Percentiles rank a stretch among this genome's conserved stretches.
Conservation (phyloP, 2,888 invertebrate species). For the Morinoia aosen region DNA sequence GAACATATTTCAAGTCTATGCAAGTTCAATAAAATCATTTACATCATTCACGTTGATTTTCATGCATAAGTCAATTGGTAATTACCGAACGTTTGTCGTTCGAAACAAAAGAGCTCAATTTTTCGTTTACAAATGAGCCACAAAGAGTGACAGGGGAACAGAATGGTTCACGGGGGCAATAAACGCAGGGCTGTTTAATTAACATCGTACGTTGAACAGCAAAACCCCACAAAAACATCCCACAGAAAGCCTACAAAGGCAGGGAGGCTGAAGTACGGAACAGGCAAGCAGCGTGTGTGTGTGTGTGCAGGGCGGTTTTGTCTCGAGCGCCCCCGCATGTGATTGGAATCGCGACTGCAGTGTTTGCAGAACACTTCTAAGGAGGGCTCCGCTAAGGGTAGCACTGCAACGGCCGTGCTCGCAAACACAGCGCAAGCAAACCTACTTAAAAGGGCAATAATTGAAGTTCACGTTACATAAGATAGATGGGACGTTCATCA, state of each 20-base stretch:
- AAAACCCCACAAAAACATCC: neutral
- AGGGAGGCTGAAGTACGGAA: neutral
- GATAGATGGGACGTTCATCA: neutral
- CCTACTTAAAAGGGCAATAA: slow-evolving; percentile 12
- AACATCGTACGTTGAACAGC: neutral
- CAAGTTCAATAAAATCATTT: too few species aligned
- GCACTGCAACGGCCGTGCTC: neutral
- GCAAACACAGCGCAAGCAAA: neutral
- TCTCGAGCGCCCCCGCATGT: neutral
- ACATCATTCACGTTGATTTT: too few species aligned
- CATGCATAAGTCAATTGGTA: too few species aligned
- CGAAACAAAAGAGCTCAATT: neutral
- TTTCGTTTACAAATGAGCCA: neutral
- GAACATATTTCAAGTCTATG: too few species aligned
- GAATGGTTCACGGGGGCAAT: neutral
- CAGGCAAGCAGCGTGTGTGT: neutral
- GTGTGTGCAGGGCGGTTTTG: neutral
- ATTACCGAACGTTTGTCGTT: neutral
- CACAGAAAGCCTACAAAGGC: neutral
- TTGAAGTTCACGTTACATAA: neutral
- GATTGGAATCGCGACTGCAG: neutral
- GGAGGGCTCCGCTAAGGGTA: neutral
- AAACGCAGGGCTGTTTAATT: neutral
- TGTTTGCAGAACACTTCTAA: neutral
- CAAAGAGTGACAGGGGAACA: neutral